Percentiles rank a stretch among this genome's conserved stretches.
Evolutionary conservation across 1,140 invertebrate genomes (phyloP).

Genomic region (Tetraneura akinire): DNA sequence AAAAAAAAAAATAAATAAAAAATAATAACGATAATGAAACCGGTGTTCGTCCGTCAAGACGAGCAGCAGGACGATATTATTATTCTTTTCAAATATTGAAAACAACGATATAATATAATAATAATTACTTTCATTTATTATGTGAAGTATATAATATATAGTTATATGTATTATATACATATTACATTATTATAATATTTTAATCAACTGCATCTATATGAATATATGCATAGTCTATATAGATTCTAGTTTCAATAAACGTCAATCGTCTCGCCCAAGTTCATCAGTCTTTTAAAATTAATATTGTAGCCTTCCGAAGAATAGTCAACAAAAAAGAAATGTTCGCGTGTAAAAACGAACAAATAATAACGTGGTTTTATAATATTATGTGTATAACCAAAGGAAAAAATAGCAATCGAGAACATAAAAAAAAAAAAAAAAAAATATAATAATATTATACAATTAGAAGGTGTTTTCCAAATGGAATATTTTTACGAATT

Average conservation of each 20-base stretch:
- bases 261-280: no score
- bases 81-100: conserved; percentile 13
- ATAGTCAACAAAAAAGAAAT: no score
- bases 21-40: conserved; percentile 33
- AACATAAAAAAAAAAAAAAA: no score
- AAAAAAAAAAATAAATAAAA: neutral
- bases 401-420: no score
- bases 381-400: no score
- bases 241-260: neutral
- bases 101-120: conserved; percentile 12
- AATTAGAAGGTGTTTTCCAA: no score
- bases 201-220: neutral
- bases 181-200: neutral
- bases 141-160: no score
- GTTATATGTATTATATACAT: neutral
- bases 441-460: no score
- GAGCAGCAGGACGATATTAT: neutral
- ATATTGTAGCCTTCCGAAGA: neutral
- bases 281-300: neutral
- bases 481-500: no score
- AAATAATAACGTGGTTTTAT: neutral
- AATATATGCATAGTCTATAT: no score
- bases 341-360: neutral
- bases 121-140: neutral
- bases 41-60: conserved; percentile 6